Evolutionary conservation across 1,140 invertebrate genomes (phyloP).

Genomic region (Apis cerana): DNA sequence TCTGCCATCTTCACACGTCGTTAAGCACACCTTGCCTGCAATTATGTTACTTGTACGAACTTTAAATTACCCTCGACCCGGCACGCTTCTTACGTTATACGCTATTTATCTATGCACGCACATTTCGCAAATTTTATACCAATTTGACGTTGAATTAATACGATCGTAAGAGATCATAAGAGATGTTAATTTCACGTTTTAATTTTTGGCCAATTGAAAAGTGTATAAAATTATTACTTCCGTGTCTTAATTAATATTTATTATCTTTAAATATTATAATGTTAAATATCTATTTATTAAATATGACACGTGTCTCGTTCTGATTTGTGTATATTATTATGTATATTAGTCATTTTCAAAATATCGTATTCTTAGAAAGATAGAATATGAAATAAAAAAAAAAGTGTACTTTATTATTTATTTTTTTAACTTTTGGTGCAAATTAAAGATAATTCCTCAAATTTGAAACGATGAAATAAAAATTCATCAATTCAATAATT

Average conservation of each 20-base stretch:
- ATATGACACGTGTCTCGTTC: too few species aligned
- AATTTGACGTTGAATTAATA: not conserved
- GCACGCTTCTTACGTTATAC: slow-evolving; percentile 19
- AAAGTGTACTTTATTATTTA: too few species aligned
- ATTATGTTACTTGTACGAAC: slow-evolving; percentile 67
- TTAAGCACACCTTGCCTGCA: slow-evolving; percentile 74
- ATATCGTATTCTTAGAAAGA: too few species aligned
- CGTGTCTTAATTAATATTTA: not conserved
- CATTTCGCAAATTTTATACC: not conserved
- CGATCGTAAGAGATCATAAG: not conserved
- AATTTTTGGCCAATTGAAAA: not conserved
- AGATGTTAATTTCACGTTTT: not conserved
- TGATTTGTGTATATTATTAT: too few species aligned
- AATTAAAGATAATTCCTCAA: too few species aligned
- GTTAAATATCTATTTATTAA: too few species aligned
- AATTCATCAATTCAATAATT: too few species aligned
- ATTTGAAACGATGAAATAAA: too few species aligned
- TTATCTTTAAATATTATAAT: not conserved
- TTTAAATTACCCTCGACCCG: slow-evolving; percentile 44
- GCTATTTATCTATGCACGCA: not conserved
- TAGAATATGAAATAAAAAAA: too few species aligned
- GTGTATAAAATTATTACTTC: too few species aligned
- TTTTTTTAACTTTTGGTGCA: too few species aligned
- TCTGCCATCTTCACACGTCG: slow-evolving; percentile 74
- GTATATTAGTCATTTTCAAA: too few species aligned